phyloP scores from a whole-genome alignment of 2,113 vertebrate genomes.

The Leiothrix lutea region DNA sequence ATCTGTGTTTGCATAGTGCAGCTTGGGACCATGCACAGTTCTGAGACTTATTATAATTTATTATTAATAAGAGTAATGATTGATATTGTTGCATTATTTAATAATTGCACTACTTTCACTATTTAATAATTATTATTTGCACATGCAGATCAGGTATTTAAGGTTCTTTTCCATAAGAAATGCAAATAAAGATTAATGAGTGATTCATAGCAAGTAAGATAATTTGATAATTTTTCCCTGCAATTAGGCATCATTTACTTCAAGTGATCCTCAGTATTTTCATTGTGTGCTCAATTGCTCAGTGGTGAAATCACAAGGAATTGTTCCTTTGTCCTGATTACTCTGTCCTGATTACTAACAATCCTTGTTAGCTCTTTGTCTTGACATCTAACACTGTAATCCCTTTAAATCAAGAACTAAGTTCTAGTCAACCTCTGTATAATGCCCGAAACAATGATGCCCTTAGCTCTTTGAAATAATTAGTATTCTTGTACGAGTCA shows the following conservation, averaged over 20 bases:
- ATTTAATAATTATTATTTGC: constrained; percentile 59
- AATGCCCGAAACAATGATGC: background rate
- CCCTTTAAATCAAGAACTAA: background rate
- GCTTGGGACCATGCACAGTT: background rate
- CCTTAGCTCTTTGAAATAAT: background rate
- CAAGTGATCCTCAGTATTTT: background rate
- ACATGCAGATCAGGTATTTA: constrained; percentile 51
- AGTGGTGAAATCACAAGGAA: constrained; percentile 31
- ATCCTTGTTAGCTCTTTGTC: background rate
- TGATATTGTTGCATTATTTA: constrained; percentile 65
- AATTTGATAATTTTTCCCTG: constrained; percentile 35
- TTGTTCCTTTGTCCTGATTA: background rate
- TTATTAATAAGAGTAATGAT: constrained; percentile 59
- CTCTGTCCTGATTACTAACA: background rate
- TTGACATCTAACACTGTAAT: background rate
- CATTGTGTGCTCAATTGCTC: background rate
- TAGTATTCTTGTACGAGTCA: background rate
- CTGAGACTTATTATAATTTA: constrained; percentile 35
- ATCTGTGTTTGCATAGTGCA: background rate
- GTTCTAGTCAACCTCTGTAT: background rate
- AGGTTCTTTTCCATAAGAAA: constrained; percentile 29
- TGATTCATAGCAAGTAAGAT: constrained; percentile 21
- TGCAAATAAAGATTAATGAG: constrained; percentile 61
- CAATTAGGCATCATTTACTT: constrained; percentile 24
- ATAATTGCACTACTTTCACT: constrained; percentile 48